These are phyloP conservation scores for Nebria salina DNA, from an alignment of 2,888 invertebrate genomes.

Conservation along the genomic window DNA sequence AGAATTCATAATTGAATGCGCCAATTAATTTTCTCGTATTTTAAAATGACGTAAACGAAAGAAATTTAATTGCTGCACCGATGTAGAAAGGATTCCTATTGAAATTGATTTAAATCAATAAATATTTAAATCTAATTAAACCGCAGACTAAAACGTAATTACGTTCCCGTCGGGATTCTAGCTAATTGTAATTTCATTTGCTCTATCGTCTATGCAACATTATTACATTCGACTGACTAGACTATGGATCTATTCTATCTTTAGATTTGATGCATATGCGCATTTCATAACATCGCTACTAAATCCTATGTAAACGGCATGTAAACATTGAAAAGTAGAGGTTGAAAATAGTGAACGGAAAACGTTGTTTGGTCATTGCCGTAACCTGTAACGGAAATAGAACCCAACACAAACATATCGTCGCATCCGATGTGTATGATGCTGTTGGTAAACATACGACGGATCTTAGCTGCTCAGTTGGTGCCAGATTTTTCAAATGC, in stretches of 20 bases:
- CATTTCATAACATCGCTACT: background rate
- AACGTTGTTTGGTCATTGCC: background rate
- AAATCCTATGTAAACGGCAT: background rate
- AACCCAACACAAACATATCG: background rate
- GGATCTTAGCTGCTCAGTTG: background rate
- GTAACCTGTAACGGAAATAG: conserved; percentile 1
- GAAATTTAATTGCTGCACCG: background rate
- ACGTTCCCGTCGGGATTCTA: background rate
- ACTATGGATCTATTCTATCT: background rate
- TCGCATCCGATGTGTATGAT: background rate
- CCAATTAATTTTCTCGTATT: no score
- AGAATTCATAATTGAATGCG: no score
- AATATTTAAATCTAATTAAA: background rate
- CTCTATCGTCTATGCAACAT: background rate
- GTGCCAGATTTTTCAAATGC: background rate
- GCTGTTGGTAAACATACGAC: background rate
- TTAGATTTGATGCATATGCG: background rate
- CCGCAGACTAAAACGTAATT: background rate
- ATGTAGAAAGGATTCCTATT: background rate
- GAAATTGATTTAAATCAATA: background rate
- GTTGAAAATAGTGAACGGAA: background rate
- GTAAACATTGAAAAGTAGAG: background rate
- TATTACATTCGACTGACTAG: background rate
- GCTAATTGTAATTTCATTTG: background rate
- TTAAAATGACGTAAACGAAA: background rate